Base-by-base conservation (phyloP, 2,888 invertebrate genomes). In the Melinaea marsaeus region DNA sequence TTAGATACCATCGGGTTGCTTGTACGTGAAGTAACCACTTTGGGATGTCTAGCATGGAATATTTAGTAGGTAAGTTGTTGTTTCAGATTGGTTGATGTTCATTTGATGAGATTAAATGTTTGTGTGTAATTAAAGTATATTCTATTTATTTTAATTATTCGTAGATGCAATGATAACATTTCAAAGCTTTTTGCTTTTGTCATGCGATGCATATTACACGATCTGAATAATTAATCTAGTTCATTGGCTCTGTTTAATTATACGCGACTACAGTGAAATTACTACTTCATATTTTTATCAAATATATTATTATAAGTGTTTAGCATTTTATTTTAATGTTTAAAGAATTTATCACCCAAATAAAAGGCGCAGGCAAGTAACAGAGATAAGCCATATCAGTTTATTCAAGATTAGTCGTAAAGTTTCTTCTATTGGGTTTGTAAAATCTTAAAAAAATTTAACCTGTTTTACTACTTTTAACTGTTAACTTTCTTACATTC, bases 1-100 rank as follows among this genome's bases (percentile, higher is more conserved):
- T 66, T 60, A 60, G 66, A 68, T 68, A 66, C 60, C 63, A 68
- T 68, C 68, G 47, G 56, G 37, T 59, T 59, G 51, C 59, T 64
- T 64, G 63, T 65, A 63, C 63, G 61, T 67, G 65, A 62, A 66
- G 54, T 66, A 64, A 58, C 62, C 61, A 62, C 62, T 62, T 54
- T 37, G 63, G 47, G 58, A 65, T 59, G 60, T 51, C 7, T 51
- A 51, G 32, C 32, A 32, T 63, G 45, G 48, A 62, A 54, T 48
- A 58, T 54, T 51, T 51, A 51, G 51, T 32, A 32, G 22, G 51
- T 42, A 9, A 9, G 42, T 42, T 9, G 7, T 42, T 9, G 2
- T 9, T 9, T 9, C 11, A 42, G 42, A 22, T 42, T 9, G 11
- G 2, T 51, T 32, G 1, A 51, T 7, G 32, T 51, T 2, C 5